Conservation (phyloP, 2,113 vertebrate species). For the Centrocercus urophasianus region DNA sequence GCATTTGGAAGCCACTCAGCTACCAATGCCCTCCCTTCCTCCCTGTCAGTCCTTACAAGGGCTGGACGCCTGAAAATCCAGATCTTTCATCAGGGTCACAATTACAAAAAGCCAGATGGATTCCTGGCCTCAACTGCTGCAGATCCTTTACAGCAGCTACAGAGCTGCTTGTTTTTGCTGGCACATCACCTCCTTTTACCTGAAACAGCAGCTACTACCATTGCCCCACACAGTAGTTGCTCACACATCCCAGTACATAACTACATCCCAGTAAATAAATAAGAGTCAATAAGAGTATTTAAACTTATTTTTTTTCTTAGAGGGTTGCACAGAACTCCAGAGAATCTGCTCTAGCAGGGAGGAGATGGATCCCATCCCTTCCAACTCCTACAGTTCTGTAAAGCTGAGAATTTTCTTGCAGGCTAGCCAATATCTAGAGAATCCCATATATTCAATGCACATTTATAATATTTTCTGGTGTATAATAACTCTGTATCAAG, state of each 20-base stretch:
- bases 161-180: not conserved
- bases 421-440: not conserved
- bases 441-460: not conserved
- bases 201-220: not conserved
- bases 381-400: not conserved
- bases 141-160: not conserved
- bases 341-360: not conserved
- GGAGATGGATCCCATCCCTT: not conserved
- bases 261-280: too few species aligned
- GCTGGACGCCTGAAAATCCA: not conserved
- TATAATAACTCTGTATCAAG: not conserved
- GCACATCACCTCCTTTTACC: not conserved
- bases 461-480: rapidly evolving
- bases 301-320: not conserved
- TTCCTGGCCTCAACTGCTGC: not conserved
- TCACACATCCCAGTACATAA: not conserved
- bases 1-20: not conserved
- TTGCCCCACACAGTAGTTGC: not conserved
- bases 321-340: not conserved
- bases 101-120: not conserved
- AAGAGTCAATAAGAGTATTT: not conserved
- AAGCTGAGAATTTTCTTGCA: not conserved
- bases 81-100: not conserved
- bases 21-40: not conserved
- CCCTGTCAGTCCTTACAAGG: too few species aligned